Evolutionary conservation across 1,140 invertebrate genomes (phyloP), one percentile per base, ranked within the genome.

Genomic region (Apis florea): DNA sequence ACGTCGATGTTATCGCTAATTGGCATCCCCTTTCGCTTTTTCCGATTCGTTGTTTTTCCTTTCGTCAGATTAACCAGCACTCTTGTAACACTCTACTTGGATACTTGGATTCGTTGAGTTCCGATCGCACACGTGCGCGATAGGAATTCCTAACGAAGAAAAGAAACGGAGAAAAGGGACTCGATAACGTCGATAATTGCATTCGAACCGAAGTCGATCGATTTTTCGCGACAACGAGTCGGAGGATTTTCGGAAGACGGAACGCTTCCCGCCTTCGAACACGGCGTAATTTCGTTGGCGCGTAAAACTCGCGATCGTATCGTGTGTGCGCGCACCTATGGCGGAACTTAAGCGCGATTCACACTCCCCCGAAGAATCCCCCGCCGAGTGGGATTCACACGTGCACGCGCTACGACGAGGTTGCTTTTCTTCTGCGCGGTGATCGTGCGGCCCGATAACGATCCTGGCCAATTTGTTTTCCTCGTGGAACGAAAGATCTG

Each of bases 391-490:
- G n/a, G n/a, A n/a, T n/a, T n/a, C n/a, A n/a, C 53, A 26, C 31
- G 79, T 59, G 56, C 59, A 19, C 67, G 71, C n/a, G 15, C 75
- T 26, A 31, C 3, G 68, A 53, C 70, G 26, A 58, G 72, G 40
- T 64, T 61, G 63, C 76, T 63, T 88, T 66, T 73, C 78, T 67
- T n/a, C n/a, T n/a, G n/a, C 31, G 31, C 66, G 61, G 78, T 72
- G 86, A 88, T 88, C 85, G 83, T 59, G 83, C 77, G 85, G 79
- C 61, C 72, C 67, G 86, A 88, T 88, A 88, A 88, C 78, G 85
- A 87, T 88, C 86, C 76, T 80, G 83, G 82, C 83, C 86, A 88
- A 88, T 88, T 88, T 88, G 86, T 88, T 88, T 85, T 87, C 71
- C 56, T 54, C 78, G 63, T 75, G 85, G 74, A 72, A 87, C 86